Conservation (phyloP, 2,113 vertebrate species). For the Dendropsophus ebraccatus region DNA sequence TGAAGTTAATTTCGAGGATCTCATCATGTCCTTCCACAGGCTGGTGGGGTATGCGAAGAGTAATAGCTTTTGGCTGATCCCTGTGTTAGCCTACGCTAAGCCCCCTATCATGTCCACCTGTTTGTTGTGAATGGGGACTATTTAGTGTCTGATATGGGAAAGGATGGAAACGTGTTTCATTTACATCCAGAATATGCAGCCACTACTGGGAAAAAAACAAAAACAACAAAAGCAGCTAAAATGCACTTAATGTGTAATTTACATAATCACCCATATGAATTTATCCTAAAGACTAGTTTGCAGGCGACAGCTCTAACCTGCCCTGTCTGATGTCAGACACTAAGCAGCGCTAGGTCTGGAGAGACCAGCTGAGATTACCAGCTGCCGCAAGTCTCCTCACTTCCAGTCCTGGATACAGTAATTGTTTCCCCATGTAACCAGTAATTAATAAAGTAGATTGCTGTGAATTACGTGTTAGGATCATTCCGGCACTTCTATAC, state of each 20-base stretch:
- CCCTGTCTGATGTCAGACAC: constrained; percentile 23
- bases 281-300: constrained; percentile 30
- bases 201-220: background rate
- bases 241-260: constrained; percentile 39
- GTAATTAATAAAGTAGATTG: constrained; percentile 1
- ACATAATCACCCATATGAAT: constrained; percentile 30
- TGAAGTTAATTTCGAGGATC: too few species aligned
- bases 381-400: background rate
- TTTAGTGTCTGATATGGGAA: background rate
- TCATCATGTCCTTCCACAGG: too few species aligned
- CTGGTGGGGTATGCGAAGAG: too few species aligned
- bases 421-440: background rate
- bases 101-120: background rate
- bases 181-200: background rate
- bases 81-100: too few species aligned
- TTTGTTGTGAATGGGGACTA: background rate
- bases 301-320: constrained; percentile 18
- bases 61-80: too few species aligned
- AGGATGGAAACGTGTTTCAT: background rate
- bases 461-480: background rate
- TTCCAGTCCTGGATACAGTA: background rate
- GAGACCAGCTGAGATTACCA: constrained; percentile 4
- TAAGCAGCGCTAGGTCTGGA: constrained; percentile 31
- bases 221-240: background rate
- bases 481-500: constrained; percentile 16